Evolutionary conservation across 2,113 vertebrate genomes (phyloP).

Genomic region (Eptesicus fuscus): DNA sequence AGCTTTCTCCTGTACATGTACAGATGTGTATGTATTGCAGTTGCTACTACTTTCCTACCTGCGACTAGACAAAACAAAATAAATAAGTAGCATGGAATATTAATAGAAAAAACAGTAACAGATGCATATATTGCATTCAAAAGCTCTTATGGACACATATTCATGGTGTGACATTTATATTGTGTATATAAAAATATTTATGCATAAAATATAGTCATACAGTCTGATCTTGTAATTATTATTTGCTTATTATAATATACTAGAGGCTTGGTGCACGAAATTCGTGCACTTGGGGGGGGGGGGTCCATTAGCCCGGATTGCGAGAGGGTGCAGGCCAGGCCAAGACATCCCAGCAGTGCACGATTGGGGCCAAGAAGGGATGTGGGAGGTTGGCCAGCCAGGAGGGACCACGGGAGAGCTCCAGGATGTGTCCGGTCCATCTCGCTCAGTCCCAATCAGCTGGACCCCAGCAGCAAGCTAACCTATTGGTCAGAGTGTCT

Average conservation of each 20-base stretch:
- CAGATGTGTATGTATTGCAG: neutral
- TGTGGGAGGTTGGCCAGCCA: too few species aligned
- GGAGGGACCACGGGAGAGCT: accelerated
- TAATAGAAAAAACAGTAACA: neutral
- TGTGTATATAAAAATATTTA: neutral
- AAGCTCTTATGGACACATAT: neutral
- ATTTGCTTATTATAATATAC: neutral
- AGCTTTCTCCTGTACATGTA: neutral
- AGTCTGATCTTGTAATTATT: neutral
- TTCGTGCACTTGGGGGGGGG: too few species aligned
- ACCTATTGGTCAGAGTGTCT: too few species aligned
- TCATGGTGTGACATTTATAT: neutral
- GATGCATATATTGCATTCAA: neutral
- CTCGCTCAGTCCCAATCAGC: too few species aligned
- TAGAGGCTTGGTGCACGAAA: too few species aligned
- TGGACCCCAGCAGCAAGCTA: too few species aligned
- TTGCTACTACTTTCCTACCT: neutral
- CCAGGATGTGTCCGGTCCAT: accelerated
- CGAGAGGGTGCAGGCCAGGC: too few species aligned
- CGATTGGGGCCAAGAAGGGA: accelerated
- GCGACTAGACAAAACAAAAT: neutral
- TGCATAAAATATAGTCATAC: neutral
- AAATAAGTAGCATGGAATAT: neutral
- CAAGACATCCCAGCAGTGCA: too few species aligned
- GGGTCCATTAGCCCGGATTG: too few species aligned